Base-by-base conservation (phyloP, 2,888 invertebrate species). In the Napeogenes inachia region DNA sequence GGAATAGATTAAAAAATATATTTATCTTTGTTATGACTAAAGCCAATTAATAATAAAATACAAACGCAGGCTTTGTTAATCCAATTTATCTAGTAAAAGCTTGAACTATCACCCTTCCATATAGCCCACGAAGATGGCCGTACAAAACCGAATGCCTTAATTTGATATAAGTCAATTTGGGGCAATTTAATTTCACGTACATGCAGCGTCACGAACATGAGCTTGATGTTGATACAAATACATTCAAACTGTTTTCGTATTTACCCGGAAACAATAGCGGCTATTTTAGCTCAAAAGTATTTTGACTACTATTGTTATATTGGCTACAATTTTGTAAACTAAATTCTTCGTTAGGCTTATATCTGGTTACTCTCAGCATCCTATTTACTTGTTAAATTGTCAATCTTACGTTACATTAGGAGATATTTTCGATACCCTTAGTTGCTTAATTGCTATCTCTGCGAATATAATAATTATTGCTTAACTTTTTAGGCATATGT, bases 131-230 rank as follows among this genome's bases (percentile, higher is more conserved):
- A 85, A 81, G 78, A 78, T 78, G 78, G 63, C 80, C 79, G 80
- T 76, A 82, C 85, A 86, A 87, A 87, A 87, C 87, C 81, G 81
- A 87, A 84, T 81, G 82, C 84, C 85, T 82, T 88, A 84, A 89
- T 87, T 87, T 85, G 84, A 88, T 88, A 82, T 78, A 84, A 87
- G 87, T 86, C 87, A 87, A 89, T 89, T 89, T 85, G 77, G 84
- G 84, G 81, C 87, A 87, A 87, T 88, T 89, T 87, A 84, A 87
- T 87, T 86, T 78, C 77, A 78, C 82, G 82, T 76, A 79, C 84
- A 81, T 86, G 80, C 85, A 81, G 79, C 76, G 66, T 75, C 75
- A 73, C 77, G 68, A 69, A 65, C 66, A 65, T 56, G 65, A 64
- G 60, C 70, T 66, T 63, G 57, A 56, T 62, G 57, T 65, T 66